These are phyloP conservation scores for Aphodius granarius DNA, from an alignment of 2,888 invertebrate genomes.

Conservation along the genomic window DNA sequence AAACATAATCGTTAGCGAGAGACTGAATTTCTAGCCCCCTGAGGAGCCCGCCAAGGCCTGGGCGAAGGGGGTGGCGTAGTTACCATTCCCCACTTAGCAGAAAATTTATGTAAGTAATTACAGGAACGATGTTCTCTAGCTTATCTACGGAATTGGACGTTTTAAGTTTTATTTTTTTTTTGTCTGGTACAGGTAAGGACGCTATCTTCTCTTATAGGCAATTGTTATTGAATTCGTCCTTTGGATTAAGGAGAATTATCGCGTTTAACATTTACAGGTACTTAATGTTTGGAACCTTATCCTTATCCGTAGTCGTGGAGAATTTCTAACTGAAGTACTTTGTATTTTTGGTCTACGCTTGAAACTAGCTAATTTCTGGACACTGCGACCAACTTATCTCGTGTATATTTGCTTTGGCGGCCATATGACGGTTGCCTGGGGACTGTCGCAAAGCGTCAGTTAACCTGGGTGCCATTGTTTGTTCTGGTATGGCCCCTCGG, in stretches of 20 bases:
- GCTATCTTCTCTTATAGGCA: not conserved
- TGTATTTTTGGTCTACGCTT: no score
- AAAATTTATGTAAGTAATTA: slow-evolving; percentile 14
- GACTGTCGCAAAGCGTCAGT: not conserved
- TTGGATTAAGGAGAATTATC: not conserved
- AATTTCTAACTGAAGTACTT: no score
- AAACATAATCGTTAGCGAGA: slow-evolving; percentile 8
- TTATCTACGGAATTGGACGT: slow-evolving; percentile 4
- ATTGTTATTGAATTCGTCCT: not conserved
- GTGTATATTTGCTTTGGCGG: slow-evolving; percentile 10
- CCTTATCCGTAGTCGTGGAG: no score
- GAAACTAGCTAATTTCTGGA: slow-evolving; percentile 2
- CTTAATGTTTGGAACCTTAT: no score
- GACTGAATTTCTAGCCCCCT: not conserved
- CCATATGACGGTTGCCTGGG: not conserved
- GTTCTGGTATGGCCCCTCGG: not conserved
- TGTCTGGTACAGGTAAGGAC: not conserved
- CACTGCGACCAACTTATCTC: slow-evolving; percentile 9
- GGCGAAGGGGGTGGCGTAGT: no score
- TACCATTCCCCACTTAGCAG: slow-evolving; percentile 9
- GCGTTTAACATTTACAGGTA: not conserved
- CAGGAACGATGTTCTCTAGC: slow-evolving; percentile 3
- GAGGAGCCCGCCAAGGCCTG: not conserved
- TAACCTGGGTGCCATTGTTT: not conserved
- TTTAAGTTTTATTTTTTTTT: slow-evolving; percentile 9